Base-by-base conservation (phyloP, 2,113 vertebrate genomes). In the Onychostruthus taczanowskii region DNA sequence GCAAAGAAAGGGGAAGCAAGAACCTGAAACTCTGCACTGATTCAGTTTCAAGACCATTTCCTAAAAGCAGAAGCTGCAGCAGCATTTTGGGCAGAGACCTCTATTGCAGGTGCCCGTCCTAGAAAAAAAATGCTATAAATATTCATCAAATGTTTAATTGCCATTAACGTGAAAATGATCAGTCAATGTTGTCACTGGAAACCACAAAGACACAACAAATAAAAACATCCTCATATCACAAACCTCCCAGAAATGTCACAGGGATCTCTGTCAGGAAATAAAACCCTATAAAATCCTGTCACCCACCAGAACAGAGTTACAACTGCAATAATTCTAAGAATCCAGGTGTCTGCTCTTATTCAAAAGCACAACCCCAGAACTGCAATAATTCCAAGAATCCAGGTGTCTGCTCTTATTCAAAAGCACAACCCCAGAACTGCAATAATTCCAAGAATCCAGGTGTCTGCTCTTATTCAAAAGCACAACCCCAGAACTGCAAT, bases 311-410 rank as follows among this genome's bases (percentile, higher is more conserved):
- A 6, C 1, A 15, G 27, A 15, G 27, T 3, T 4, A 13, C 49
- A 39, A 9, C 0, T 23, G 41, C 18, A 30, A 2, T 6, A 1
- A 14, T 20, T 24, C 2, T 53, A 61, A 1, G 3, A 35, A 24
- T 33, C 37, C 49, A 22, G 67, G 21, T 12, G 20, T 8, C 33
- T 50, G 37, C 2, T 35, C 21, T 33, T 30, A 12, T 2, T 20
- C 16, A 59, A n/a, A 37, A 61, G 31, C 33, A 59, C 18, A 55
- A 55, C 53, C 20, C 30, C 31, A 18, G 30, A 55, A 55, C 30
- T 55, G 53, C 53, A 55, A 13, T 31, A 55, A 11, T 24, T 30
- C 2, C 52, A 61, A 1, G 3, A 33, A 27, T 30, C 49, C 41
- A 24, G 67, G 27, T 10, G 20, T 6, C 49, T 52, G 43, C 2